These are phyloP conservation scores for Petromus typicus DNA, from an alignment of 2,113 vertebrate genomes.

Conservation along the genomic window DNA sequence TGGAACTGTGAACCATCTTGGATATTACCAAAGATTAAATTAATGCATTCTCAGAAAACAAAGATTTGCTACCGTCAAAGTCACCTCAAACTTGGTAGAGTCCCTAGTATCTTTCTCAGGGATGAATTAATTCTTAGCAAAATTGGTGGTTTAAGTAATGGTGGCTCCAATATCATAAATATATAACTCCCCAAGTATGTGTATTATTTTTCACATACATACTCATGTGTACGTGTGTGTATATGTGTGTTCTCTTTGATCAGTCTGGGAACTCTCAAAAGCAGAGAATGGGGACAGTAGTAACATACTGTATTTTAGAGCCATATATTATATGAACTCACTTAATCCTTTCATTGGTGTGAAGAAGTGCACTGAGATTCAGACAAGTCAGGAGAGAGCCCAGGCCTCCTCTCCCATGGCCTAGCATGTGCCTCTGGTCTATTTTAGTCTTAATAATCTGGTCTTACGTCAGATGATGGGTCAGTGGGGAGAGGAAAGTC, in stretches of 20 bases:
- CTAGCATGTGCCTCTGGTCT: not conserved
- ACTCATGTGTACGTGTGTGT: not conserved
- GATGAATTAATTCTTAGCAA: not conserved
- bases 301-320: not conserved
- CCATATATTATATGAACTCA: slow-evolving; percentile 16
- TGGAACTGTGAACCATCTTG: not conserved
- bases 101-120: not conserved
- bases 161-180: not conserved
- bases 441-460: not conserved
- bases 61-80: not conserved
- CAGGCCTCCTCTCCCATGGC: not conserved
- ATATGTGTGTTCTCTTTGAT: not conserved
- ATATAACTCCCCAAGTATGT: not conserved
- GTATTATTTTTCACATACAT: not conserved
- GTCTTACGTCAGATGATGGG: not conserved
- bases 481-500: not conserved
- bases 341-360: not conserved
- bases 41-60: not conserved
- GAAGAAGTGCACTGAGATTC: not conserved
- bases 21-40: not conserved
- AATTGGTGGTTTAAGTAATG: not conserved
- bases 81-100: not conserved
- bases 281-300: not conserved
- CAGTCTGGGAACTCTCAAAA: not conserved
- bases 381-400: not conserved